Base-by-base conservation (phyloP, 2,797 vertebrate species). In the Echeneis naucrates region DNA sequence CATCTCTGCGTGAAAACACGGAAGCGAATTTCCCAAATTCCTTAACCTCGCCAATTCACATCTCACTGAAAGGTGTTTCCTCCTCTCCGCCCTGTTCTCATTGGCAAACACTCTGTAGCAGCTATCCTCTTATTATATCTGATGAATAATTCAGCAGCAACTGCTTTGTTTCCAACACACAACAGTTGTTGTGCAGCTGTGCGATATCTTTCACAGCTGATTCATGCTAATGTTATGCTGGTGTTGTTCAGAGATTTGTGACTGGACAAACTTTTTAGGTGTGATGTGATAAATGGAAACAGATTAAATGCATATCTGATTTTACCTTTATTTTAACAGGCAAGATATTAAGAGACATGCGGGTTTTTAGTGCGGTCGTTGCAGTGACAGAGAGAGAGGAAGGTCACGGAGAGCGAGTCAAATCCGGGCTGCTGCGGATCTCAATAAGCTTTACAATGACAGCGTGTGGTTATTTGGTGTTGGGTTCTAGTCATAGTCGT, bases 121-220 rank as follows among this genome's bases (percentile, higher is more conserved):
- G 65, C 58, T 60, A 62, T 76, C 72, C 77, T 73, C 83, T 77
- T 81, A 81, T 86, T 87, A 83, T 81, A 56, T n/a, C 77, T 77
- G 68, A 84, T 89, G 72, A 82, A 88, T 90, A 85, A 87, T 88
- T 87, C 77, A 90, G 47, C 38, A 17, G 14, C 8, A 21, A 77
- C 60, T 64, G 70, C 76, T 87, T 81, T 84, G 77, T 84, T 86
- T 86, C 78, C 68, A 57, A 69, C 51, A 68, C 65, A 71, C 70
- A 78, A 80, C 38, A 69, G 50, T 65, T 66, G 72, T 45, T 24
- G 54, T 75, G 76, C 59, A 73, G 75, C 65, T 82, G 81, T 64
- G 79, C 59, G 44, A 80, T 76, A 73, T 84, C 81, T 87, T 70
- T 73, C 77, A 54, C 37, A 66, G 75, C 58, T 80, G 69, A 83